phyloP scores from a whole-genome alignment of 2,113 vertebrate species.

The Dromiciops gliroides region DNA sequence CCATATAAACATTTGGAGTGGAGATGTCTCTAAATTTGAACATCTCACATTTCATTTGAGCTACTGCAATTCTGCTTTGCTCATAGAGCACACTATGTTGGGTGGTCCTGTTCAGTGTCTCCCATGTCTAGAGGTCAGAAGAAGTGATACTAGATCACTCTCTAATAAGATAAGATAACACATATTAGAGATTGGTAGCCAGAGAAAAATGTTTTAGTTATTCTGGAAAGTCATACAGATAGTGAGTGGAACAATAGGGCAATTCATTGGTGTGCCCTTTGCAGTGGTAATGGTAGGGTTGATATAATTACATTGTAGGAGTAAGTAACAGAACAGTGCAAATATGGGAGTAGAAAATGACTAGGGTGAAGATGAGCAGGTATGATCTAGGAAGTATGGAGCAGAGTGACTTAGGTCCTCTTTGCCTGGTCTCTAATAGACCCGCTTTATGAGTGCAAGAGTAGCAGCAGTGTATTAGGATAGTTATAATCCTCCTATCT shows the following conservation, averaged over 20 bases:
- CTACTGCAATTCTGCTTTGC: no score
- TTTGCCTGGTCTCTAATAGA: background rate
- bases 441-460: background rate
- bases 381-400: background rate
- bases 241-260: background rate
- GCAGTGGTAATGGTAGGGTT: background rate
- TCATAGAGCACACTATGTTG: no score
- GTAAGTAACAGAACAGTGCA: background rate
- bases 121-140: no score
- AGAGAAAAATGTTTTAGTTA: background rate
- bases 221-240: background rate
- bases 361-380: background rate
- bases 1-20: no score
- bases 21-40: no score
- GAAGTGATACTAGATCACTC: no score
- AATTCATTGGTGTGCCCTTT: background rate
- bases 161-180: background rate
- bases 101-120: no score
- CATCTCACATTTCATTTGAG: no score
- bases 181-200: background rate
- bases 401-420: background rate
- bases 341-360: background rate
- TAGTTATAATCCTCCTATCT: background rate
- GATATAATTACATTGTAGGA: background rate
- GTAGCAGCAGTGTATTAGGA: background rate